phyloP scores from a whole-genome alignment of 2,113 vertebrate species.

The Stegastes partitus region DNA sequence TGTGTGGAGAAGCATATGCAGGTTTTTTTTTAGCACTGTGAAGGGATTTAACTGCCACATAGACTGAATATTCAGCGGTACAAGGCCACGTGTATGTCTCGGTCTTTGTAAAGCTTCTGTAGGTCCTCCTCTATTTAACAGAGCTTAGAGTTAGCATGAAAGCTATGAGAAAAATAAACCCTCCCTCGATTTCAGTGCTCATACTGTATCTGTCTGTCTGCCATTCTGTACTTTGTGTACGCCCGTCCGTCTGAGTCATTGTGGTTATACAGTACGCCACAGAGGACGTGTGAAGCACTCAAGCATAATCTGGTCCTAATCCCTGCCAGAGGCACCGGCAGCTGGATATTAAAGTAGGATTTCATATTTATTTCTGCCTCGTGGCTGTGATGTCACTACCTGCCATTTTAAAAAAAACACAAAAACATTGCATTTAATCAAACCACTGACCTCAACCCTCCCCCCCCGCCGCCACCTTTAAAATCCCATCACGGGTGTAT shows the following conservation, averaged over 20 bases:
- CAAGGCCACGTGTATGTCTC: not conserved
- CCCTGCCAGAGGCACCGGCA: constrained; percentile 66
- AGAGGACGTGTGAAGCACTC: constrained; percentile 48
- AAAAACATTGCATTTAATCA: constrained; percentile 29
- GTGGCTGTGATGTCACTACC: constrained; percentile 35
- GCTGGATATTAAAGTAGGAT: constrained; percentile 66
- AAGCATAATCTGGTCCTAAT: constrained; percentile 67
- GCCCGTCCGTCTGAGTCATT: constrained; percentile 42
- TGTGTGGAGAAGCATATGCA: not conserved
- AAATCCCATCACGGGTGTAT: constrained; percentile 18
- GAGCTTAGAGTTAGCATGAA: constrained; percentile 13
- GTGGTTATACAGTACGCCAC: constrained; percentile 36
- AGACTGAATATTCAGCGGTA: not conserved
- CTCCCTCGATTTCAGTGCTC: constrained; percentile 1
- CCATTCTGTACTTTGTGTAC: constrained; percentile 12
- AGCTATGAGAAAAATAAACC: constrained; percentile 7
- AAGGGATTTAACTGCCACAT: not conserved
- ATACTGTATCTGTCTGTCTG: constrained; percentile 6
- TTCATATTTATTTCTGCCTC: constrained; percentile 35
- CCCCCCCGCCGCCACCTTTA: not conserved
- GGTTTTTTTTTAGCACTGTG: not conserved
- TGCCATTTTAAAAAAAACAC: constrained; percentile 6
- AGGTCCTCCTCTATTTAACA: constrained; percentile 3
- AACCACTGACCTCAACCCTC: constrained; percentile 10
- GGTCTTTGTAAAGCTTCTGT: not conserved